Base-by-base conservation (phyloP, 2,797 vertebrate species). In the Oophaga sylvatica region DNA sequence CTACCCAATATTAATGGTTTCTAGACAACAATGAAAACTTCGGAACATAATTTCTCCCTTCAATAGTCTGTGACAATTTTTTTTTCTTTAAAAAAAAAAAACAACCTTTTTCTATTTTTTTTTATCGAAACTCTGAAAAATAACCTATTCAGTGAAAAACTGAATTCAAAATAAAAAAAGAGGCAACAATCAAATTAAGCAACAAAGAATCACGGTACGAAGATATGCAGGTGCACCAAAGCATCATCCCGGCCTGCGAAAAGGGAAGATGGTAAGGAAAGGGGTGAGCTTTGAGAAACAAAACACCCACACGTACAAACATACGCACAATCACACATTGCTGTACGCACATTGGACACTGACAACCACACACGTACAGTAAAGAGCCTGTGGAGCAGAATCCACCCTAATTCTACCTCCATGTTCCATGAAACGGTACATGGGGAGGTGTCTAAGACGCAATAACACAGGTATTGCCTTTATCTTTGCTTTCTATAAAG, bases 401-500 rank as follows among this genome's bases (percentile, higher is more conserved):
- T 88, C 88, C 89, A 73, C 68, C 87, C 88, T 87, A 67, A 91
- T 78, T 87, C 88, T 89, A 83, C 89, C 85, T 88, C 0, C 13
- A 86, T 77, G 35, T 48, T 82, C 86, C 81, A 84, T 15, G 45
- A 86, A 63, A 80, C 59, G 87, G 81, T 87, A 85, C 77, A 68
- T 80, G 65, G 31, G 60, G 83, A 89, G 73, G 88, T 80, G 29
- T 86, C 90, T 91, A 90, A 59, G 22, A 70, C 84, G 90, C 87
- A 81, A 87, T 87, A 88, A 90, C 89, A 90, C 86, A 87, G 80
- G 89, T 90, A 91, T 90, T 91, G 90, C 90, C 78, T 80, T 90
- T 90, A 90, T 90, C 89, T 89, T 88, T 90, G 85, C 77, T 78
- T 79, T 65, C 81, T 87, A 89, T 76, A 86, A 89, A 89, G 84